These are phyloP conservation scores for Nematolebias whitei DNA, from an alignment of 2,113 vertebrate genomes.

Conservation along the genomic window DNA sequence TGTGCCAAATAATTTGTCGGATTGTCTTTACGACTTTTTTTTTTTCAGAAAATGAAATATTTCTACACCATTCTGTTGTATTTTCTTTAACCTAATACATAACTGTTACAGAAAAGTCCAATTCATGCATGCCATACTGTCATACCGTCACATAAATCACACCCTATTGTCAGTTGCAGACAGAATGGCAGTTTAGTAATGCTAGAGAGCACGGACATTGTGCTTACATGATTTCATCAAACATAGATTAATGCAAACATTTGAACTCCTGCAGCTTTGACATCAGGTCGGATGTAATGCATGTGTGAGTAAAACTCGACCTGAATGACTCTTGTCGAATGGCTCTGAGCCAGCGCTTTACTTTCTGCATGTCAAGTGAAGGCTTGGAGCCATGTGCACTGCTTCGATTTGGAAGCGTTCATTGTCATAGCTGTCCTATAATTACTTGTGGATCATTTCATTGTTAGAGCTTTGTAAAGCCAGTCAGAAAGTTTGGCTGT, in stretches of 20 bases:
- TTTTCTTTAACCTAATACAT: too few relatives aligned
- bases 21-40: too few relatives aligned
- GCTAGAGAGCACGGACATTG: too few relatives aligned
- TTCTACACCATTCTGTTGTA: too few relatives aligned
- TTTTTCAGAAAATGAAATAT: too few relatives aligned
- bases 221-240: background rate
- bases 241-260: conserved; percentile 24
- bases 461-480: conserved; percentile 8
- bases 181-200: background rate
- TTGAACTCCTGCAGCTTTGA: conserved; percentile 40
- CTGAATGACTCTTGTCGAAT: conserved; percentile 40
- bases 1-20: too few relatives aligned
- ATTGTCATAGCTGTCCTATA: conserved; percentile 30
- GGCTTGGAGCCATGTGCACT: conserved; percentile 19
- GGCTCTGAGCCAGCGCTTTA: conserved; percentile 55
- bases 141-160: too few relatives aligned
- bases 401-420: conserved; percentile 30
- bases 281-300: conserved; percentile 58
- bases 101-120: too few relatives aligned
- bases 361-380: conserved; percentile 40
- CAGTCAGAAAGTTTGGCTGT: conserved; percentile 11
- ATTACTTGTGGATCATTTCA: conserved; percentile 20
- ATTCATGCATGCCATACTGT: too few relatives aligned
- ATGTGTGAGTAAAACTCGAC: conserved; percentile 52
- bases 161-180: too few relatives aligned